A percentile compares a stretch with the other conserved stretches of the same genome.
Evolutionary conservation across 2,797 vertebrate genomes (phyloP).

Genomic region (Epinephelus coioides): DNA sequence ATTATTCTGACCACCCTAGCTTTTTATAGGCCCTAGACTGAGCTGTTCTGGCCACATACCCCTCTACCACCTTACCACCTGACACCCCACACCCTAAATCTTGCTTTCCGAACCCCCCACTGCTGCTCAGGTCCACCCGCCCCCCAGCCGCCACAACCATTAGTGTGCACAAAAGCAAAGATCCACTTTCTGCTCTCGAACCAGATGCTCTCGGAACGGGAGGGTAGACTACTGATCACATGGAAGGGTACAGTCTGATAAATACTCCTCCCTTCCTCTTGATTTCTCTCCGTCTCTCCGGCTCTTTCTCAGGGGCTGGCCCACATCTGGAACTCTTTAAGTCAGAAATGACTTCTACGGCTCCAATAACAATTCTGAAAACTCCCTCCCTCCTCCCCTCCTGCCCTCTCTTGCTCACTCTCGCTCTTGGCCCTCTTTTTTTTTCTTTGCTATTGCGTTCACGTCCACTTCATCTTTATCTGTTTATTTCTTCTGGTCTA

Average conservation of each 20-base stretch:
- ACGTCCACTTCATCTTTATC: slow-evolving; percentile 75
- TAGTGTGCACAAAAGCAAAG: slow-evolving; percentile 23
- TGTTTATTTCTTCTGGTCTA: slow-evolving; percentile 78
- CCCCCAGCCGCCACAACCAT: slow-evolving; percentile 1
- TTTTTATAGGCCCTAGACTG: slow-evolving; percentile 74
- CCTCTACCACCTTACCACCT: slow-evolving; percentile 78
- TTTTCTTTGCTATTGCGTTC: slow-evolving; percentile 56
- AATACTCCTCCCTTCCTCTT: slow-evolving; percentile 58
- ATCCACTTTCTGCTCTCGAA: slow-evolving; percentile 24
- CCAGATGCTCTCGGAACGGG: slow-evolving; percentile 10
- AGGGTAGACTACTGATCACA: slow-evolving; percentile 48
- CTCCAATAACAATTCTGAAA: slow-evolving; percentile 87
- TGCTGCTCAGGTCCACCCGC: background rate
- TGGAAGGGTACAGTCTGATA: slow-evolving; percentile 52
- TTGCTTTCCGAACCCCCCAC: slow-evolving; percentile 14
- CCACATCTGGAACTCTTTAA: slow-evolving; percentile 91
- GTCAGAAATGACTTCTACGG: slow-evolving; percentile 84
- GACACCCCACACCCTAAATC: slow-evolving; percentile 74
- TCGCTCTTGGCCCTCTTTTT: slow-evolving; percentile 32
- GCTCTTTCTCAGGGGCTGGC: slow-evolving; percentile 70
- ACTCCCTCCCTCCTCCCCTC: slow-evolving; percentile 61
- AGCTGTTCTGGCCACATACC: slow-evolving; percentile 66
- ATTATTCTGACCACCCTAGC: slow-evolving; percentile 78
- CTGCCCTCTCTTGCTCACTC: slow-evolving; percentile 59
- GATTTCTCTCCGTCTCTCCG: slow-evolving; percentile 53